These are phyloP conservation scores for Agelas oroides DNA, from an alignment of 37 sponge, comb jelly and placozoan genomes.

Conservation along the genomic window DNA sequence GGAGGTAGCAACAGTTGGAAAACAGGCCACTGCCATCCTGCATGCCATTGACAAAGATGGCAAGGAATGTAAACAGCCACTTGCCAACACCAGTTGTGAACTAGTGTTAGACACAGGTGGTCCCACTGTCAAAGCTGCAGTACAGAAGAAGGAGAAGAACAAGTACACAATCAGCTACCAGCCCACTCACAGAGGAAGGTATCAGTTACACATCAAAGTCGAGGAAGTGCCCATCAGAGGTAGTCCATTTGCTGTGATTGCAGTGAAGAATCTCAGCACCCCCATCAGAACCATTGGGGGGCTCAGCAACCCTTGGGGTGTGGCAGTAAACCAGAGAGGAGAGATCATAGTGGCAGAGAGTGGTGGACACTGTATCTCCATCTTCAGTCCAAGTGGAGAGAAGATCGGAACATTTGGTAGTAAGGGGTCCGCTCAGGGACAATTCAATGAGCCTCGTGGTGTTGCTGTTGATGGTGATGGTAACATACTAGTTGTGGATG, in stretches of 20 bases:
- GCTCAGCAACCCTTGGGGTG: neutral
- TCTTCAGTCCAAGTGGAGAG: conserved; percentile 18
- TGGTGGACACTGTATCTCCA: conserved; percentile 13
- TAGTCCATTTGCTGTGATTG: conserved; percentile 16
- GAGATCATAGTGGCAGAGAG: conserved; percentile 14
- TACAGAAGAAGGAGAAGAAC: neutral
- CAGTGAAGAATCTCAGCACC: neutral
- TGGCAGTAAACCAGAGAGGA: too few relatives aligned
- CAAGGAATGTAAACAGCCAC: neutral
- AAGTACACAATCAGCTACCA: conserved; percentile 10
- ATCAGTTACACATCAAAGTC: conserved; percentile 23
- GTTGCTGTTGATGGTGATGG: conserved; percentile 32
- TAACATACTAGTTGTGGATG: conserved; percentile 21
- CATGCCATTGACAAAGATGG: neutral
- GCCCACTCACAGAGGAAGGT: neutral
- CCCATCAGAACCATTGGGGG: neutral
- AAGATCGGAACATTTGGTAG: conserved; percentile 6
- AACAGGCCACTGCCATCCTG: neutral
- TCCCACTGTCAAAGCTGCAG: neutral
- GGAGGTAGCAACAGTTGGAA: neutral
- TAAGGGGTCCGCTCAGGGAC: neutral
- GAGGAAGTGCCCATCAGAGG: conserved; percentile 11
- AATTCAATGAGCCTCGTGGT: neutral
- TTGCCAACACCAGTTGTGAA: neutral
- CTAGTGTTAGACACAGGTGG: neutral